Evolutionary conservation across 2,797 vertebrate species (phyloP).

Genomic region (Chanos chanos): DNA sequence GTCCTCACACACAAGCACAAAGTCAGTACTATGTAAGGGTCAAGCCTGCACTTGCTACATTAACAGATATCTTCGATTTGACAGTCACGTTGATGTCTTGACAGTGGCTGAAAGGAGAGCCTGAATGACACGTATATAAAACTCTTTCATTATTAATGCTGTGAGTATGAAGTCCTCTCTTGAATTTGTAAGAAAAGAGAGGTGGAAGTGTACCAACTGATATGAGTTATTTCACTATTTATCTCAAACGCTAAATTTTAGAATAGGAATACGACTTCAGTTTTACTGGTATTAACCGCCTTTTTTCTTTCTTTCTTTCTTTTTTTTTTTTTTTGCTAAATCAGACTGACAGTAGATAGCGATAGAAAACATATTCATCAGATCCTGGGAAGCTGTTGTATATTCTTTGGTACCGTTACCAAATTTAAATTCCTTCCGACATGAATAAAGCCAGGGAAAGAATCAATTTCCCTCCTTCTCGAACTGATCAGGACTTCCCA

Average conservation of each 20-base stretch:
- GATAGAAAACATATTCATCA: conserved; percentile 15
- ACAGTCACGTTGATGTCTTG: conserved; percentile 23
- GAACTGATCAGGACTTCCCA: conserved; percentile 31
- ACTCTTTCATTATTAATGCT: too few species aligned
- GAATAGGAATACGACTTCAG: too few species aligned
- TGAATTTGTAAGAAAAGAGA: too few species aligned
- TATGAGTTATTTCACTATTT: too few species aligned
- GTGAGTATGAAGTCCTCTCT: too few species aligned
- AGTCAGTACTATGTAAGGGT: conserved; percentile 39
- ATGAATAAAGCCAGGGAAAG: conserved; percentile 15
- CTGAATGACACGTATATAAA: too few species aligned
- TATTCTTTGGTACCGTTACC: not conserved
- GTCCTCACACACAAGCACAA: conserved; percentile 23
- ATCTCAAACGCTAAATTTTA: too few species aligned
- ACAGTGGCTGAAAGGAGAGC: conserved; percentile 15
- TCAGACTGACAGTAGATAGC: conserved; percentile 20
- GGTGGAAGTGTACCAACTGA: too few species aligned
- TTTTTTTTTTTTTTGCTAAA: conserved; percentile 10
- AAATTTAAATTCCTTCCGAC: conserved; percentile 7
- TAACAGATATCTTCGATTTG: conserved; percentile 28
- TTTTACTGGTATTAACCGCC: too few species aligned
- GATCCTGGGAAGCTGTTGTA: conserved; percentile 2
- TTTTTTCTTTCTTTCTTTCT: not conserved
- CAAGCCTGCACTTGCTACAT: conserved; percentile 23
- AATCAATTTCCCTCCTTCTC: conserved; percentile 32